Conservation (phyloP, 2,113 vertebrate species). For the Lamprotornis superbus region DNA sequence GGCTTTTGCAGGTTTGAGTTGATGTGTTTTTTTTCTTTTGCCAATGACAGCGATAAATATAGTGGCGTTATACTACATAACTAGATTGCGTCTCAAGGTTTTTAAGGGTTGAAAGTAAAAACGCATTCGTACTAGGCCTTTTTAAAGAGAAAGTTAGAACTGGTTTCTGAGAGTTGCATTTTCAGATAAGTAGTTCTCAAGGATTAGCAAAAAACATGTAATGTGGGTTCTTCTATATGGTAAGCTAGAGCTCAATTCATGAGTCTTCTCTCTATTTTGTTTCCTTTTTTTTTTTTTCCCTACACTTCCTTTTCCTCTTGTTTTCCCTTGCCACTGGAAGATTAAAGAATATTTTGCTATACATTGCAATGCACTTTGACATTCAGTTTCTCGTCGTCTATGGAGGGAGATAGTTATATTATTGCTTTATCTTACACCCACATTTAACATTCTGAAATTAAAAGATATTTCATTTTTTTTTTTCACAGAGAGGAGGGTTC, state of each 20-base stretch:
- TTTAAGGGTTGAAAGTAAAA: neutral
- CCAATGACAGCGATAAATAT: neutral
- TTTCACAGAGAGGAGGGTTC: neutral
- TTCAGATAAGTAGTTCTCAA: neutral
- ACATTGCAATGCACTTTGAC: neutral
- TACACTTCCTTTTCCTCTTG: neutral
- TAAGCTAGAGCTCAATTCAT: neutral
- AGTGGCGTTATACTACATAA: neutral
- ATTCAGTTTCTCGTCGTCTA: rapidly evolving
- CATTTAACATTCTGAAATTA: neutral
- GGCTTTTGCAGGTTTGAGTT: neutral
- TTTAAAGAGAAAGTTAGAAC: neutral
- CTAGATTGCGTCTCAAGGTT: neutral
- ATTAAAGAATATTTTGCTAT: neutral
- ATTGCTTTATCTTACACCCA: conserved; percentile 15
- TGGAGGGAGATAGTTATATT: neutral
- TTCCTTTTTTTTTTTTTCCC: rapidly evolving
- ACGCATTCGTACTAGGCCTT: rapidly evolving
- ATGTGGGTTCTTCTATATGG: neutral
- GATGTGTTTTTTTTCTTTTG: neutral
- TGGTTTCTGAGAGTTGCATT: neutral
- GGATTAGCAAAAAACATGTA: neutral
- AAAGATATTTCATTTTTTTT: neutral
- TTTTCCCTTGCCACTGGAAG: neutral
- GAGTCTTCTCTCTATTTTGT: rapidly evolving